These are phyloP conservation scores for Pachyramphus minor DNA, from an alignment of 2,113 vertebrate species.

Conservation along the genomic window DNA sequence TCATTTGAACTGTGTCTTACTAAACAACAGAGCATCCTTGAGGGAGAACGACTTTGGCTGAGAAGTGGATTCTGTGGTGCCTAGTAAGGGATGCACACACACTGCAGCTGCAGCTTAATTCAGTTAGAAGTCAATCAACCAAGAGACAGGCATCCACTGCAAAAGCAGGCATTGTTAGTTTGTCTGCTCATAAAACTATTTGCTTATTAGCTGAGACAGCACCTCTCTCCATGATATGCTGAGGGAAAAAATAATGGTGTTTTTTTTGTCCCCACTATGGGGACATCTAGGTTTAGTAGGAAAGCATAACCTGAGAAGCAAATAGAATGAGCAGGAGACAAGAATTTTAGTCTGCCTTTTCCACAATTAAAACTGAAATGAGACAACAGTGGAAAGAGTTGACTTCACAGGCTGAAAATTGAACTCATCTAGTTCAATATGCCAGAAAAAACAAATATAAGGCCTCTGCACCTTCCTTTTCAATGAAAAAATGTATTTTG, in stretches of 20 bases:
- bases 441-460: neutral
- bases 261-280: too few relatives aligned
- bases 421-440: neutral
- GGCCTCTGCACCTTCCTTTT: neutral
- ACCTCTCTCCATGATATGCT: neutral
- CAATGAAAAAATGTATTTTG: neutral
- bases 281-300: neutral
- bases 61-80: neutral
- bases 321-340: neutral
- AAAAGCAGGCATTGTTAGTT: neutral
- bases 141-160: neutral
- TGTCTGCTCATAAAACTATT: neutral
- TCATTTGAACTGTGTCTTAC: neutral
- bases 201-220: slow-evolving; percentile 1
- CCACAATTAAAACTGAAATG: neutral
- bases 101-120: neutral
- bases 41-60: neutral
- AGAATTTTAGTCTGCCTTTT: neutral
- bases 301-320: neutral
- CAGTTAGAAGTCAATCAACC: neutral
- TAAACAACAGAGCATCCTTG: neutral
- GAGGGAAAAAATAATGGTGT: neutral
- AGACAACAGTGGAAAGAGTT: neutral
- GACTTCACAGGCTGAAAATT: neutral
- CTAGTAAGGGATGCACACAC: neutral